These are phyloP conservation scores for Drosophila diplacantha DNA, from an alignment of 2,888 invertebrate species.

Conservation along the genomic window DNA sequence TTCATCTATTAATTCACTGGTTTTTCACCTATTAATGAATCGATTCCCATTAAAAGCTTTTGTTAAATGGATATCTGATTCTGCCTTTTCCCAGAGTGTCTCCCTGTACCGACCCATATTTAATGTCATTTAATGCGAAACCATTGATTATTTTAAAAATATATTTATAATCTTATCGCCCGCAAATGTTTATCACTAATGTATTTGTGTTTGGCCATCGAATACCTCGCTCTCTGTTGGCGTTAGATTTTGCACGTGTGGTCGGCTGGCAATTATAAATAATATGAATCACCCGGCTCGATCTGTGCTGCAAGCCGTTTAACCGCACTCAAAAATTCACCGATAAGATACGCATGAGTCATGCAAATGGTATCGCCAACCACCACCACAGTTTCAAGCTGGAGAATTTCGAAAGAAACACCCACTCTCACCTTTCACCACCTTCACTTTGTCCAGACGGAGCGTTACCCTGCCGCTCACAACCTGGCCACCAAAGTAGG, in stretches of 20 bases:
- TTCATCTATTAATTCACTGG: background rate
- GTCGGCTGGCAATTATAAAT: conserved; percentile 21
- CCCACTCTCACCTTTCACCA: conserved; percentile 55
- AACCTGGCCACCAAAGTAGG: conserved; percentile 74
- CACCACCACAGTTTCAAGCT: conserved; percentile 1
- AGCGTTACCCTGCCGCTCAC: conserved; percentile 64
- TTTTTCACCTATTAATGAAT: background rate
- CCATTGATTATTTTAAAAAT: conserved; percentile 34
- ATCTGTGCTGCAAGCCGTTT: conserved; percentile 25
- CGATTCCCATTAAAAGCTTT: background rate
- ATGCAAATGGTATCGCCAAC: conserved; percentile 18
- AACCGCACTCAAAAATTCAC: conserved; percentile 18
- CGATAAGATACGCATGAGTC: conserved; percentile 64
- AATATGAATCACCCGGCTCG: conserved; percentile 29
- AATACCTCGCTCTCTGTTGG: conserved; percentile 7
- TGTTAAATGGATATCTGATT: background rate
- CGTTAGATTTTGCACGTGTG: conserved; percentile 35
- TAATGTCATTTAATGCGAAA: conserved; percentile 22
- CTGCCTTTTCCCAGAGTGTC: background rate
- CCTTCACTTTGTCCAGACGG: conserved; percentile 63
- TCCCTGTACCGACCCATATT: conserved; percentile 1
- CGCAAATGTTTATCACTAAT: conserved; percentile 23
- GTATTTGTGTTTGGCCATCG: conserved; percentile 5
- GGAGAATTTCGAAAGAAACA: background rate
- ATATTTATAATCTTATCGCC: conserved; percentile 38